Conservation (phyloP, 1,140 invertebrate genomes). For the Ooceraea biroi region DNA sequence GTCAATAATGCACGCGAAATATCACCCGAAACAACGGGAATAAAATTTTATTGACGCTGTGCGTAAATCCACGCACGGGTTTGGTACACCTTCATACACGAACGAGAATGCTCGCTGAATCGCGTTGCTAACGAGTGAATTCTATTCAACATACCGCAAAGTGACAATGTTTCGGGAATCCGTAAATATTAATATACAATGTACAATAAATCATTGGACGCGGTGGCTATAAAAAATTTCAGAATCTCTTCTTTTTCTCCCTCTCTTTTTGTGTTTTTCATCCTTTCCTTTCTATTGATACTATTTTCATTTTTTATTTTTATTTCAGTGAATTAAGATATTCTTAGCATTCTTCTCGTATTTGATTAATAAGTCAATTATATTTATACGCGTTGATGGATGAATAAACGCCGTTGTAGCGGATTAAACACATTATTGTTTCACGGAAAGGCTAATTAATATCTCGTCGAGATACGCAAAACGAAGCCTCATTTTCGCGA, state of each 20-base stretch:
- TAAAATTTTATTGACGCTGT: conserved; percentile 41
- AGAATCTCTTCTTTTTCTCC: too few species aligned
- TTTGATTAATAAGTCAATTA: conserved; percentile 42
- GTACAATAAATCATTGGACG: too few species aligned
- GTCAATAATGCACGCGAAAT: conserved; percentile 47
- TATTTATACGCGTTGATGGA: background rate
- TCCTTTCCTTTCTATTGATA: too few species aligned
- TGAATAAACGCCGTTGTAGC: conserved; percentile 7
- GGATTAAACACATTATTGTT: conserved; percentile 42
- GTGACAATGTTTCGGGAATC: background rate
- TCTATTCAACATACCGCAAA: background rate
- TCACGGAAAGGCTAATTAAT: conserved; percentile 53
- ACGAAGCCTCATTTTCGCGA: conserved; percentile 40
- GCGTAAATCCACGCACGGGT: background rate
- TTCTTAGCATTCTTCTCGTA: background rate
- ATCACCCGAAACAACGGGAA: conserved; percentile 27
- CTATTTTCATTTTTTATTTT: too few species aligned
- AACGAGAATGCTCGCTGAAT: conserved; percentile 16
- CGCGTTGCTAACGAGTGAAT: conserved; percentile 26
- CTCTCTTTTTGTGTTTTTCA: too few species aligned
- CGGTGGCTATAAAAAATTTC: too few species aligned
- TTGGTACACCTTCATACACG: background rate
- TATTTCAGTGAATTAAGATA: too few species aligned
- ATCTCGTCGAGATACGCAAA: conserved; percentile 26
- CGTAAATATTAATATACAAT: background rate